Percentiles rank a stretch among this genome's conserved stretches.
Evolutionary conservation across 2,113 vertebrate genomes (phyloP).

Genomic region (Takifugu bimaculatus): DNA sequence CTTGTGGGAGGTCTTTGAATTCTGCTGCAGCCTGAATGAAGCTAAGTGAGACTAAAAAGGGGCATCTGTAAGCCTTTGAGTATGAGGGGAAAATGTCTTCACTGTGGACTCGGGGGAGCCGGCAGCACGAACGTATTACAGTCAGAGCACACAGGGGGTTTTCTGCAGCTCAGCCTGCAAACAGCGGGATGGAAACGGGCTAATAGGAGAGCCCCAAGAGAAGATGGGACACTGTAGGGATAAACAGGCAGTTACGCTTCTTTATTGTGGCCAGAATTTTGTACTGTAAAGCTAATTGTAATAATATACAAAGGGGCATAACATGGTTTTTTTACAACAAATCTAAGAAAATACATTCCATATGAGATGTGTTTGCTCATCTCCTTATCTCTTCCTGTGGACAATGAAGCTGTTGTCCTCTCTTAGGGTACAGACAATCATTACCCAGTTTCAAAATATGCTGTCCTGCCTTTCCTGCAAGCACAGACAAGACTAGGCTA

Average conservation of each 20-base stretch:
- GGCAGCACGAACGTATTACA: constrained; percentile 10
- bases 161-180: neutral
- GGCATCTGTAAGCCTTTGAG: too few species aligned
- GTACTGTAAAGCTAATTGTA: too few species aligned
- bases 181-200: too few species aligned
- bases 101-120: constrained; percentile 25
- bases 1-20: constrained; percentile 53
- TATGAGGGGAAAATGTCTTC: constrained; percentile 29
- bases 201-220: neutral
- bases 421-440: constrained; percentile 14
- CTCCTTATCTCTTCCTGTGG: neutral
- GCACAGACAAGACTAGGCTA: constrained; percentile 17
- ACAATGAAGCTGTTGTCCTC: constrained; percentile 3
- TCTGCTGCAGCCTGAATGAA: constrained; percentile 30
- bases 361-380: too few species aligned
- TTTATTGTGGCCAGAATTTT: too few species aligned
- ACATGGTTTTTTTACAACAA: neutral
- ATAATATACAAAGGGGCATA: too few species aligned
- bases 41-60: neutral
- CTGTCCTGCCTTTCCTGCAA: constrained; percentile 15
- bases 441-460: constrained; percentile 18
- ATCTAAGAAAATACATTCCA: neutral
- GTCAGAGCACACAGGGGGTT: constrained; percentile 21
- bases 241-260: too few species aligned
- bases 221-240: too few species aligned